Conservation (phyloP, 2,888 invertebrate species). For the Charanyca ferruginea region DNA sequence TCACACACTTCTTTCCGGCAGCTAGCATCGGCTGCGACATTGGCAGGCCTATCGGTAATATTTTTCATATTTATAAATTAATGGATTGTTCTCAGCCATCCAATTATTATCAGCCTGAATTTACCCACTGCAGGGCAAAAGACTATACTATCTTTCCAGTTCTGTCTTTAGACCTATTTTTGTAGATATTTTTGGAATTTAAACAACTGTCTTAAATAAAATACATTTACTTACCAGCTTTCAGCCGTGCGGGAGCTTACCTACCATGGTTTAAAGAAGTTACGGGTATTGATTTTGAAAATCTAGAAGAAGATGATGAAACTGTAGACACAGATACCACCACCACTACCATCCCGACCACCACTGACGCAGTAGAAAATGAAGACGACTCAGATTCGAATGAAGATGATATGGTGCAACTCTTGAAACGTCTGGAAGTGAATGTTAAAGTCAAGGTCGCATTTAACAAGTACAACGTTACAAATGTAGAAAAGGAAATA, state of each 20-base stretch:
- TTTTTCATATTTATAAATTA: too few relatives aligned
- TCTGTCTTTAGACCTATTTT: too few relatives aligned
- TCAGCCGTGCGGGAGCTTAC: constrained; percentile 83
- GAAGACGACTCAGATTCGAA: constrained; percentile 63
- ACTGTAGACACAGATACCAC: not conserved
- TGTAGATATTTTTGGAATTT: not conserved
- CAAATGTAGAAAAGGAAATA: constrained; percentile 56
- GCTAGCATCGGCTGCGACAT: not conserved
- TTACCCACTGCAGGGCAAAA: too few relatives aligned
- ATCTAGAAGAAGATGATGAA: constrained; percentile 71
- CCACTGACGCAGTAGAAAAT: constrained; percentile 61
- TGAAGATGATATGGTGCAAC: constrained; percentile 74
- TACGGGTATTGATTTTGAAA: constrained; percentile 81
- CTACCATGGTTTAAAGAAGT: constrained; percentile 77
- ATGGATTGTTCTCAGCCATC: too few relatives aligned
- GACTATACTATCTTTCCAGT: too few relatives aligned
- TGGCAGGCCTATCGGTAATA: constrained; percentile 79
- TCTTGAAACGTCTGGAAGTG: constrained; percentile 81
- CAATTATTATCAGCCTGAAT: too few relatives aligned
- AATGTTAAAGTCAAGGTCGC: constrained; percentile 83
- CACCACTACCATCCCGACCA: too few relatives aligned
- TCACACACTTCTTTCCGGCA: constrained; percentile 65
- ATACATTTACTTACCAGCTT: constrained; percentile 73
- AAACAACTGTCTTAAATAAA: too few relatives aligned
- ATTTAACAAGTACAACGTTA: constrained; percentile 74